Percentiles rank a stretch among this genome's conserved stretches.
phyloP scores from a whole-genome alignment of 2,888 invertebrate species.

The Teleogryllus oceanicus region DNA sequence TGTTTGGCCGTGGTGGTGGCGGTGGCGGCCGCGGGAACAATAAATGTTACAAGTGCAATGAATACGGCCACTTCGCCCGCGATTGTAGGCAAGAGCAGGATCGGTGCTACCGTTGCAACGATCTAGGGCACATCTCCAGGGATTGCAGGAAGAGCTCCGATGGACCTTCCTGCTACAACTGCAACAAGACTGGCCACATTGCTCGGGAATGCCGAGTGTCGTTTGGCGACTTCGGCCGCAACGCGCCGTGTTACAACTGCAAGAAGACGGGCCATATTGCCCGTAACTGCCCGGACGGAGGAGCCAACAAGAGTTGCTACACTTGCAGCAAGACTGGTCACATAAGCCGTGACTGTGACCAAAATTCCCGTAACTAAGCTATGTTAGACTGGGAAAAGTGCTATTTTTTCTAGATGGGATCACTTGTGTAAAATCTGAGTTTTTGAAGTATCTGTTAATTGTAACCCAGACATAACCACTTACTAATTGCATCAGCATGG shows the following conservation, averaged over 20 bases:
- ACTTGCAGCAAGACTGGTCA: slow-evolving; percentile 88
- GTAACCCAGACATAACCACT: neutral
- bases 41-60: slow-evolving; percentile 95
- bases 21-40: slow-evolving; percentile 46
- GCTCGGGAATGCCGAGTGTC: slow-evolving; percentile 53
- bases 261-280: slow-evolving; percentile 70
- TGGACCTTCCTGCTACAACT: slow-evolving; percentile 86
- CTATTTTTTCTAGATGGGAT: slow-evolving; percentile 1
- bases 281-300: slow-evolving; percentile 57
- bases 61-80: slow-evolving; percentile 87
- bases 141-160: slow-evolving; percentile 72
- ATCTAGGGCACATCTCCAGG: slow-evolving; percentile 89
- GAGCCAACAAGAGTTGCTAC: slow-evolving; percentile 75
- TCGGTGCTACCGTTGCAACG: slow-evolving; percentile 72
- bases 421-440: slow-evolving; percentile 18
- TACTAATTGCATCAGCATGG: slow-evolving; percentile 10
- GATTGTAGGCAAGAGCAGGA: slow-evolving; percentile 93
- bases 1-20: slow-evolving; percentile 54
- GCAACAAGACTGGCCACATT: slow-evolving; percentile 91
- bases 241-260: slow-evolving; percentile 60
- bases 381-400: neutral
- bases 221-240: slow-evolving; percentile 56
- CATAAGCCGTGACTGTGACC: slow-evolving; percentile 86
- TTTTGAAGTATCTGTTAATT: slow-evolving; percentile 10
- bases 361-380: slow-evolving; percentile 63